Evolutionary conservation across 2,888 invertebrate species (phyloP).

Genomic region (Opisthograptis luteolata): DNA sequence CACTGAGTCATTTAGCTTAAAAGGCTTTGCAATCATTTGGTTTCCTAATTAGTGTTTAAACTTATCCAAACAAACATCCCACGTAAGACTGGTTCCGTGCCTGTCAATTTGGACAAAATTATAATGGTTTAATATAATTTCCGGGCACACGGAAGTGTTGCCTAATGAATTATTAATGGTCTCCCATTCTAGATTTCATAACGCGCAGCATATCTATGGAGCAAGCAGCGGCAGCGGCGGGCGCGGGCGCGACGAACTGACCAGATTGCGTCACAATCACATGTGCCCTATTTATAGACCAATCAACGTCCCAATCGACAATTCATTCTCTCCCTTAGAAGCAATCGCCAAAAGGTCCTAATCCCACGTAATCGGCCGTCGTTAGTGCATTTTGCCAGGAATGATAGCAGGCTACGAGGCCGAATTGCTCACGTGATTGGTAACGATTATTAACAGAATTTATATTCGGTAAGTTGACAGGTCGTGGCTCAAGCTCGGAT

Average conservation of each 20-base stretch:
- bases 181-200: slow-evolving; percentile 60
- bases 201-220: slow-evolving; percentile 61
- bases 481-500: slow-evolving; percentile 17
- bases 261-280: slow-evolving; percentile 58
- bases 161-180: slow-evolving; percentile 34
- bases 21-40: slow-evolving; percentile 12
- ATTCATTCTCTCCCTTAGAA: slow-evolving; percentile 68
- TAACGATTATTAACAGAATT: slow-evolving; percentile 78
- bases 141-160: slow-evolving; percentile 31
- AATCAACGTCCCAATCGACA: slow-evolving; percentile 59
- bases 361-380: slow-evolving; percentile 57
- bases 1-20: slow-evolving; percentile 13
- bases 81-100: slow-evolving; percentile 9
- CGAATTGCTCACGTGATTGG: slow-evolving; percentile 76
- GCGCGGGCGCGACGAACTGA: slow-evolving; percentile 31
- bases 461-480: slow-evolving; percentile 77
- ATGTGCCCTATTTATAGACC: slow-evolving; percentile 52
- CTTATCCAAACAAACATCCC: slow-evolving; percentile 18
- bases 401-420: slow-evolving; percentile 65
- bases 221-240: slow-evolving; percentile 44
- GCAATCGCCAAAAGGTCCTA: slow-evolving; percentile 67
- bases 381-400: slow-evolving; percentile 58
- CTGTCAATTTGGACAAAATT: slow-evolving; percentile 14
- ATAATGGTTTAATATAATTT: slow-evolving; percentile 11
- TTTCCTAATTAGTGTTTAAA: slow-evolving; percentile 17